Percentiles rank a stretch among this genome's conserved stretches.
Conservation (phyloP, 1,140 invertebrate species). For the Anthonomus grandis region DNA sequence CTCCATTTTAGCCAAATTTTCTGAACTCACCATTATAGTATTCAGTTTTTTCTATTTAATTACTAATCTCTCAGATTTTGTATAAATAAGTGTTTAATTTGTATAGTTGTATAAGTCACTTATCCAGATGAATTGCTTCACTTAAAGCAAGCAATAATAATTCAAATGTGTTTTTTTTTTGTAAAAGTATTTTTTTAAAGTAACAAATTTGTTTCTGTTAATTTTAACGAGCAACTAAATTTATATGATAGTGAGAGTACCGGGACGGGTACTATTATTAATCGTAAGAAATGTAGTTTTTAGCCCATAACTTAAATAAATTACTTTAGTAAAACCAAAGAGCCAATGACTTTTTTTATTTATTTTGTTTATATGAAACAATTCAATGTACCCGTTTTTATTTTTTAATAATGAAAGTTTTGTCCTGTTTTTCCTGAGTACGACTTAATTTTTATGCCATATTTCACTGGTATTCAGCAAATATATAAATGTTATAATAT, state of each 20-base stretch:
- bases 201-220: too few relatives aligned
- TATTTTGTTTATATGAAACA: neutral
- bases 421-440: constrained; percentile 24
- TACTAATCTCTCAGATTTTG: constrained; percentile 14
- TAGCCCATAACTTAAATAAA: neutral
- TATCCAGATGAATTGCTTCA: neutral
- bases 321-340: neutral
- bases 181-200: too few relatives aligned
- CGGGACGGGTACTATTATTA: too few relatives aligned
- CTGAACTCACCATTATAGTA: neutral
- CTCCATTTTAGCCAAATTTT: constrained; percentile 6
- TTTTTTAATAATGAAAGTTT: neutral
- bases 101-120: constrained; percentile 10
- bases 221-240: too few relatives aligned
- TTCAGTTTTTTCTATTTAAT: neutral
- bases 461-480: too few relatives aligned
- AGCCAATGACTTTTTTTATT: constrained; percentile 7
- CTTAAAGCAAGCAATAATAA: neutral
- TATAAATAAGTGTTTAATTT: constrained; percentile 10
- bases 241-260: too few relatives aligned
- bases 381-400: neutral
- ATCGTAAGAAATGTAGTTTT: neutral
- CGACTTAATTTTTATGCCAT: constrained; percentile 23
- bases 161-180: neutral
- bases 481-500: too few relatives aligned